Evolutionary conservation across 2,888 invertebrate genomes (phyloP), one percentile per base, ranked within the genome.

Genomic region (Halictus quadricinctus): DNA sequence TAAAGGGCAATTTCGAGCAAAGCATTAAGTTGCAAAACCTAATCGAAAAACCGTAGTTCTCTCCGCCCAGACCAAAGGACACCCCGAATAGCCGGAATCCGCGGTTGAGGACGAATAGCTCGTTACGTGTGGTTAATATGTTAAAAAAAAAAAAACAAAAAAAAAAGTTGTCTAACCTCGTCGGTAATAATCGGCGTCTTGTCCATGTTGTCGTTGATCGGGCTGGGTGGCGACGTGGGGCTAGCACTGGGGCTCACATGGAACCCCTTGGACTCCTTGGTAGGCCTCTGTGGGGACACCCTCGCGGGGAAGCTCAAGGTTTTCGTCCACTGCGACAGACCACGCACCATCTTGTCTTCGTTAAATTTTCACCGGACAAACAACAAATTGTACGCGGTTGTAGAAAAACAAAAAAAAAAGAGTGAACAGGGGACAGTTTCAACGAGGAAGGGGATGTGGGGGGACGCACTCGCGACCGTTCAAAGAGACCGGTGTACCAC

Each of bases 261-360:
- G 94, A 95, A 92, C 73, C 88, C 92, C 80, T 94, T 94, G 29
- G 92, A 95, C 94, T 97, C 97, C 95, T 97, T 97, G 66, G 97
- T 96, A 80, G 96, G 96, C 93, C 97, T 96, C 94, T 97, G 97
- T 25, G 98, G 97, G 84, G 97, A 97, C 93, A 98, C 96, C 95
- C 98, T 96, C 93, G 98, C 97, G 86, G 98, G 98, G 95, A 98
- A 98, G 96, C 98, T 98, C 94, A 98, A 96, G 91, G 98, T 98
- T 96, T 98, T 98, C 95, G 98, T 98, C 98, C 98, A 98, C 96
- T 98, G 97, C 86, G 97, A 96, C 93, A 98, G 95, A 95, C 97
- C 98, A 92, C 98, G 97, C 95, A 98, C 98, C 98, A 98, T 98
- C 94, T 95, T 96, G 77, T 77, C 36, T 70, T 79, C 12, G 43